phyloP scores from a whole-genome alignment of 1,140 invertebrate genomes.

The Aporrectodea caliginosa region DNA sequence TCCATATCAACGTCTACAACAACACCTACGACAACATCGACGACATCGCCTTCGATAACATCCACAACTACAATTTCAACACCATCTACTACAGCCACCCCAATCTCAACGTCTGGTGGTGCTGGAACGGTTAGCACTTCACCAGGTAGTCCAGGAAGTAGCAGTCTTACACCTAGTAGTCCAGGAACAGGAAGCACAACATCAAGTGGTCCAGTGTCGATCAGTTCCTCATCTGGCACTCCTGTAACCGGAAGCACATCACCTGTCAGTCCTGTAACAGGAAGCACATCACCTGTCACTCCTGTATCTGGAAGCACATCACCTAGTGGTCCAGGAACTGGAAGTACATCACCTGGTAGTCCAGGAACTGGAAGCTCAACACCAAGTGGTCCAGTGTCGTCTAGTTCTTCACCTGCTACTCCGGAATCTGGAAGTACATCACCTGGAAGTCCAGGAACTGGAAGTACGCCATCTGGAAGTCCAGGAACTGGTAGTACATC shows the following conservation, averaged over 20 bases:
- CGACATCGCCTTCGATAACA: no score
- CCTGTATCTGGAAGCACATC: not conserved
- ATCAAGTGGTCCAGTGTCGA: not conserved
- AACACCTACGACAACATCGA: no score
- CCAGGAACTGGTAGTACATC: not conserved
- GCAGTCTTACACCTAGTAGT: no score
- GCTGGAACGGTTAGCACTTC: no score
- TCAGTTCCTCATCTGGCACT: not conserved
- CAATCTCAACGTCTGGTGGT: no score
- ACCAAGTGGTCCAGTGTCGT: not conserved
- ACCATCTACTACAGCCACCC: no score
- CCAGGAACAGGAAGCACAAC: not conserved
- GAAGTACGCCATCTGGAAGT: not conserved
- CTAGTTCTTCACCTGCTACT: not conserved
- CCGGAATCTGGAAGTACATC: not conserved
- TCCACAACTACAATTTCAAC: no score
- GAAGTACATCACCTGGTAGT: not conserved
- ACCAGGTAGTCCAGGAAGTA: no score
- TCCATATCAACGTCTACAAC: no score
- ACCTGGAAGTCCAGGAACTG: not conserved
- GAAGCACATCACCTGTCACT: not conserved
- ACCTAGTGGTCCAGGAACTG: no score
- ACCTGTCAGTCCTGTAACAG: not conserved
- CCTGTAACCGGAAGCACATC: not conserved
- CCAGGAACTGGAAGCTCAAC: not conserved